Evolutionary conservation across 2,113 vertebrate genomes (phyloP).

Genomic region (Nycticryphes semicollaris): DNA sequence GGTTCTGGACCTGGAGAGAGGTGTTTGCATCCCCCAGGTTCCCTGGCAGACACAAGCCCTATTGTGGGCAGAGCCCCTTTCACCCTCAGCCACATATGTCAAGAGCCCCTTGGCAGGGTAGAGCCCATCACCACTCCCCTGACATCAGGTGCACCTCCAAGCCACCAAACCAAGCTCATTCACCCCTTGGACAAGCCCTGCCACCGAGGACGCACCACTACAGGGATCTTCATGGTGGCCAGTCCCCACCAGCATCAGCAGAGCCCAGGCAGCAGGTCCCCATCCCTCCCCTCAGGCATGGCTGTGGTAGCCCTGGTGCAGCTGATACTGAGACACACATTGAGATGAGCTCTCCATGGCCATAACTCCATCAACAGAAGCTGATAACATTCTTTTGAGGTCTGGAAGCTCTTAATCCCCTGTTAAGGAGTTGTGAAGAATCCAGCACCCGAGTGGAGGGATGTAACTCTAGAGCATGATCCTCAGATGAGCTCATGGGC

Average conservation of each 20-base stretch:
- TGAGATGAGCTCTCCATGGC: not conserved
- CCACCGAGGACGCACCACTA: accelerated
- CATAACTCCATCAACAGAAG: not conserved
- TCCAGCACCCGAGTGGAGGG: not conserved
- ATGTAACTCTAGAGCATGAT: not conserved
- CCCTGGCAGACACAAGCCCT: accelerated
- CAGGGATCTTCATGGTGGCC: accelerated
- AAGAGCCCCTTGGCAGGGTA: not conserved
- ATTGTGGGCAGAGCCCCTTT: not conserved
- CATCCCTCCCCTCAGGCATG: not conserved
- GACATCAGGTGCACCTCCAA: not conserved
- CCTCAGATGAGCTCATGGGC: accelerated
- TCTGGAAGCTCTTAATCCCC: not conserved
- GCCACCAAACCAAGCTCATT: not conserved
- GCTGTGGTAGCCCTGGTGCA: not conserved
- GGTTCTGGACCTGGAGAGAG: not conserved
- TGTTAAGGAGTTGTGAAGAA: not conserved
- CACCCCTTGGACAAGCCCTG: not conserved
- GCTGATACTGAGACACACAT: not conserved
- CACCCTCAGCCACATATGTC: accelerated
- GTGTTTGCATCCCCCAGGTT: not conserved
- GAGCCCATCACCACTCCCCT: too few species aligned
- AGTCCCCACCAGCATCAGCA: not conserved
- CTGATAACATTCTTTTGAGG: not conserved
- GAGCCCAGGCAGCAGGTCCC: not conserved